A percentile compares a stretch with the other conserved stretches of the same genome.
Evolutionary conservation across 1,140 invertebrate species (phyloP).

Genomic region (Pseudomyrmex concolor): DNA sequence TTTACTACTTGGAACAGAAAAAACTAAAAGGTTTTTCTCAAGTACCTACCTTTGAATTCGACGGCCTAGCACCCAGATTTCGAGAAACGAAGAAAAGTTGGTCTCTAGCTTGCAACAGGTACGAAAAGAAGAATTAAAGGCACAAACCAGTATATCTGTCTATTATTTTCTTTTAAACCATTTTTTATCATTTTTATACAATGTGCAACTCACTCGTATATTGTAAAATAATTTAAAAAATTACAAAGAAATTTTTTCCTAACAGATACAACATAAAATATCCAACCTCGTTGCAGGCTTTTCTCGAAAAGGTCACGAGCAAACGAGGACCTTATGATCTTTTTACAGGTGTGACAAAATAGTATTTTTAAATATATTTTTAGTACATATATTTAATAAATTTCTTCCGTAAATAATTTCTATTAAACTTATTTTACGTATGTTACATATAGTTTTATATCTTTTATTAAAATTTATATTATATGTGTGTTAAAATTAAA

Average conservation of each 20-base stretch:
- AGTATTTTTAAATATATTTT: not conserved
- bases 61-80: slow-evolving; percentile 63
- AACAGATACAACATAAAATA: slow-evolving; percentile 55
- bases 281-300: slow-evolving; percentile 15
- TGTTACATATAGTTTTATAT: too few species aligned
- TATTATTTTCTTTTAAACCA: not conserved
- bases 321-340: slow-evolving; percentile 72
- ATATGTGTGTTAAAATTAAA: not conserved
- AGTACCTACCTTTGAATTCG: slow-evolving; percentile 66
- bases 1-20: slow-evolving; percentile 64
- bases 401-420: not conserved
- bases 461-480: not conserved
- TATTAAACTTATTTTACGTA: not conserved
- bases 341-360: slow-evolving; percentile 69
- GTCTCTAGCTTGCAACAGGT: slow-evolving; percentile 62
- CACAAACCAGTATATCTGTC: too few species aligned
- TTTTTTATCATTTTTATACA: not conserved
- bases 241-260: not conserved
- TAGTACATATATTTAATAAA: slow-evolving; percentile 23
- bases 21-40: slow-evolving; percentile 38
- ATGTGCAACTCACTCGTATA: not conserved
- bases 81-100: slow-evolving; percentile 17
- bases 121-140: not conserved
- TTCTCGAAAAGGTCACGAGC: slow-evolving; percentile 54
- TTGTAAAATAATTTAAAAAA: not conserved